Percentiles rank a stretch among this genome's conserved stretches.
Evolutionary conservation across 1,140 invertebrate genomes (phyloP).

Genomic region (Sitodiplosis mosellana): DNA sequence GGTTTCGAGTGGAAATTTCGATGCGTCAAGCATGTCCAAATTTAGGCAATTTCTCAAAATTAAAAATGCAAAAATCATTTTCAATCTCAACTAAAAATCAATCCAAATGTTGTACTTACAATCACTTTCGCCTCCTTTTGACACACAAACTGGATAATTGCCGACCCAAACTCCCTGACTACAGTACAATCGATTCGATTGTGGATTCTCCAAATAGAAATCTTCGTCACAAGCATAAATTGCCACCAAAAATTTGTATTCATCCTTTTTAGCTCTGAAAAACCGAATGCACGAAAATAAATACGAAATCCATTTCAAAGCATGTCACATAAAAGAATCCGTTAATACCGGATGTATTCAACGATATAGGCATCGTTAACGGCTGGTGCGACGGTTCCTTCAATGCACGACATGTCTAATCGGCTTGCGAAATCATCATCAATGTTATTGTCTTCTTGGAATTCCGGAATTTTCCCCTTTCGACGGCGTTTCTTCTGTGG

Average conservation of each 20-base stretch:
- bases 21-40: too few species aligned
- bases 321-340: neutral
- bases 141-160: slow-evolving; percentile 28
- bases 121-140: slow-evolving; percentile 3
- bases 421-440: neutral
- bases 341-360: slow-evolving; percentile 1
- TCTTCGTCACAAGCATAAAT: slow-evolving; percentile 33
- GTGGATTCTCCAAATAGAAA: slow-evolving; percentile 27
- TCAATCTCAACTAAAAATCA: too few species aligned
- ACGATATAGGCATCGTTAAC: slow-evolving; percentile 1
- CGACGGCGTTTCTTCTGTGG: neutral
- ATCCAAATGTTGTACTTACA: slow-evolving; percentile 1
- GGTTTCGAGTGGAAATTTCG: too few species aligned
- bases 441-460: neutral
- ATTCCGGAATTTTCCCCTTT: neutral
- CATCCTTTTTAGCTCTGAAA: slow-evolving; percentile 11
- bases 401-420: slow-evolving; percentile 2
- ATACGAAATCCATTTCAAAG: neutral
- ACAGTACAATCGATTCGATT: slow-evolving; percentile 33
- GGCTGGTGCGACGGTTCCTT: neutral
- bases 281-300: neutral
- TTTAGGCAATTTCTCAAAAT: too few species aligned
- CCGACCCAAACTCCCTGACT: slow-evolving; percentile 33
- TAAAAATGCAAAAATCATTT: too few species aligned
- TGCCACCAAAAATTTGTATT: slow-evolving; percentile 34